Evolutionary conservation across 2,113 vertebrate genomes (phyloP), one percentile per base, ranked within the genome.

Genomic region (Entelurus aequoreus): DNA sequence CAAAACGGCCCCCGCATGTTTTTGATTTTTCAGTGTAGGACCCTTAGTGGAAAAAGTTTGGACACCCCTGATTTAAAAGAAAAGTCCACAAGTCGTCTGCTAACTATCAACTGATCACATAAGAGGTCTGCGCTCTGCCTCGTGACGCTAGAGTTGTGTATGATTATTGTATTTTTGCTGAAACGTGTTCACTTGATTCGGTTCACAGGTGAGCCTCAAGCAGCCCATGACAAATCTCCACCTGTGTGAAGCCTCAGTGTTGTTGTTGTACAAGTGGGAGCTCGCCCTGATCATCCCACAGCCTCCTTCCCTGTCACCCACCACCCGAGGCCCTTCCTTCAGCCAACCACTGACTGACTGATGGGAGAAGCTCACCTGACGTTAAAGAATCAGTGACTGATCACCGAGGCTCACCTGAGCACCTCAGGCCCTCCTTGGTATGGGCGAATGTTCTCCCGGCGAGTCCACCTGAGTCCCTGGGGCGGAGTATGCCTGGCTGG

Each of bases 361-460:
- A 57, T 57, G n/a, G 55, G 55, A 44, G 55, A 57, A 57, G 55
- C 55, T 44, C 55, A 44, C 40, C 54, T 19, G n/a, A 57, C 10
- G 55, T 40, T 57, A 44, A 44, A 19, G 55, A 44, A 57, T 44
- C 55, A 57, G 40, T 57, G 55, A 57, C 44, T 46, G 55, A 57
- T 44, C 16, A 44, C 40, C 16, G 40, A 57, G 7, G 55, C 40
- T 57, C 55, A 57, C 40, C 55, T 57, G 40, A 57, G 55, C 55
- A 42, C 55, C 40, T 8, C 10, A 57, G n/a, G 55, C 55, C 5
- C 4, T 21, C 36, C 38, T n/a, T 1, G n/a, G 16, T 37, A n/a
- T 8, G 15, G 37, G 37, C 6, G 40, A 42, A 42, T 56, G 6
- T 38, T 56, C 54, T 57, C 55, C 19, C 0, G n/a, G 55, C 6